Conservation (phyloP, 2,888 invertebrate genomes). For the Cerastoderma edule region DNA sequence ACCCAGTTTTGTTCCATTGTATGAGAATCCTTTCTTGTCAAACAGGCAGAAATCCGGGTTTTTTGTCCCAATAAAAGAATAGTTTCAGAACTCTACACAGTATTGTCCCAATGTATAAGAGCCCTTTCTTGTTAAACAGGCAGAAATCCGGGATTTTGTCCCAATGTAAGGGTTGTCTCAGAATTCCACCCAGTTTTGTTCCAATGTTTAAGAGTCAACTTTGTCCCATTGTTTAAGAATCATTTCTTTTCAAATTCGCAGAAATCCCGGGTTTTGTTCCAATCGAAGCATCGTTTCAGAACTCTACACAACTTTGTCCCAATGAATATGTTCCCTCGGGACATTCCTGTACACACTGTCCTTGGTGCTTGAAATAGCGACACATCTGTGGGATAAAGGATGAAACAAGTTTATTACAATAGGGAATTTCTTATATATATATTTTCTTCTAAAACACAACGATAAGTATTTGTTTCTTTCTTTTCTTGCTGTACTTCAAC, state of each 20-base stretch:
- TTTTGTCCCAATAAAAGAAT: background rate
- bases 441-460: too few relatives aligned
- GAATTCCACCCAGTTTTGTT: background rate
- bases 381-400: constrained; percentile 63
- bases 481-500: background rate
- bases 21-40: background rate
- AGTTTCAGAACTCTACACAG: constrained; percentile 54
- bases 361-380: constrained; percentile 66
- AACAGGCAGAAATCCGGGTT: background rate
- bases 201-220: too few relatives aligned
- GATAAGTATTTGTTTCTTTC: background rate
- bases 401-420: constrained; percentile 1
- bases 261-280: background rate
- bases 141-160: background rate
- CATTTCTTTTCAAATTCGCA: background rate
- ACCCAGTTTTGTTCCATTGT: background rate
- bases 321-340: constrained; percentile 64
- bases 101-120: constrained; percentile 37
- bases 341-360: constrained; percentile 67
- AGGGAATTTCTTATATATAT: background rate
- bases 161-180: background rate
- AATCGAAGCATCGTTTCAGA: constrained; percentile 2
- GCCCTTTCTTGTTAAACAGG: background rate
- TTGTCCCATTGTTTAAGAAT: too few relatives aligned
- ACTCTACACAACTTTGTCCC: constrained; percentile 62